These are phyloP conservation scores for Aphelinus certus DNA, from an alignment of 1,140 invertebrate species.

Conservation along the genomic window DNA sequence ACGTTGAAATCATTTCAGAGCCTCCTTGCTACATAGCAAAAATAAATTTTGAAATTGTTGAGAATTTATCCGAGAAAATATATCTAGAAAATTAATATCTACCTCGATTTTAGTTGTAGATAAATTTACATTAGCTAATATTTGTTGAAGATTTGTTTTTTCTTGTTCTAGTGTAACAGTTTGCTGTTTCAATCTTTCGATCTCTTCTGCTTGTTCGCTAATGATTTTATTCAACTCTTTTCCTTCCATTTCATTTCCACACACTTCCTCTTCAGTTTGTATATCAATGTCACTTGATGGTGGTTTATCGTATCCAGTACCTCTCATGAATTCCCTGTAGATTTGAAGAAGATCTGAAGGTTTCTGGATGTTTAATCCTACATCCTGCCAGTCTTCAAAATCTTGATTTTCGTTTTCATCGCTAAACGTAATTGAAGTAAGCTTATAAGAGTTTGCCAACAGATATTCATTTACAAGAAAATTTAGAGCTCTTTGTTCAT, in stretches of 20 bases:
- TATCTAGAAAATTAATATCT: constrained; percentile 7
- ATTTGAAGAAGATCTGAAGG: constrained; percentile 81
- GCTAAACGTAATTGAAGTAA: constrained; percentile 91
- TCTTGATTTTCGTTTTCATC: constrained; percentile 94
- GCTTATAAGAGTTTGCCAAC: constrained; percentile 81
- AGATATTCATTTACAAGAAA: constrained; percentile 91
- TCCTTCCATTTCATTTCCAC: constrained; percentile 60
- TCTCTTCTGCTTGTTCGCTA: constrained; percentile 66
- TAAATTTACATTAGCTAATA: constrained; percentile 35
- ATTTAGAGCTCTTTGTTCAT: constrained; percentile 86
- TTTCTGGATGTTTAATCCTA: constrained; percentile 86
- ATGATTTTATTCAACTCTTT: constrained; percentile 53
- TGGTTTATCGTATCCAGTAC: constrained; percentile 60
- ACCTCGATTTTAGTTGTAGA: neutral
- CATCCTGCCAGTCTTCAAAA: constrained; percentile 94
- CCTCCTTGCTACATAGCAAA: constrained; percentile 42
- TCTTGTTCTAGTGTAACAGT: constrained; percentile 67
- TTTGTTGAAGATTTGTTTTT: constrained; percentile 67
- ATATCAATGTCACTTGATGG: constrained; percentile 51
- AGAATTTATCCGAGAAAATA: neutral
- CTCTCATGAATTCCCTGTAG: constrained; percentile 76
- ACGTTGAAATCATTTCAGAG: constrained; percentile 52
- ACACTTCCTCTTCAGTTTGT: constrained; percentile 60
- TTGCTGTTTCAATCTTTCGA: constrained; percentile 68
- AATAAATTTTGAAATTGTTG: neutral